These are phyloP conservation scores for Emydocephalus ijimae DNA, from an alignment of 2,113 vertebrate genomes.

Conservation along the genomic window DNA sequence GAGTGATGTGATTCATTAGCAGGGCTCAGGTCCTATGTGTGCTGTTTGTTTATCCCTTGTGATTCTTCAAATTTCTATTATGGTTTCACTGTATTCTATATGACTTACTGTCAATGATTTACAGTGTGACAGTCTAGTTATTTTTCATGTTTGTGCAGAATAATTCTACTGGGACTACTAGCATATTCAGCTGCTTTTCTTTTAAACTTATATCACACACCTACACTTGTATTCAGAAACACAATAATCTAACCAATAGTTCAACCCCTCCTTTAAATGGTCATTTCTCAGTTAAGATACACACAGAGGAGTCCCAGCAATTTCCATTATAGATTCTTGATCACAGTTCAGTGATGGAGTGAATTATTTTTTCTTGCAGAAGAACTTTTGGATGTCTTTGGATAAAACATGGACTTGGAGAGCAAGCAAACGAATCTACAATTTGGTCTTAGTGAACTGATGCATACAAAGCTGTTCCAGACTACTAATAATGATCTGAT, in stretches of 20 bases:
- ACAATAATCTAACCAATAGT: background rate
- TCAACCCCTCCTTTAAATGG: too few species aligned
- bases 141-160: background rate
- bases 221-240: too few species aligned
- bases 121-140: constrained; percentile 13
- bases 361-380: background rate
- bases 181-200: background rate
- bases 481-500: background rate
- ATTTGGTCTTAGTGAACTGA: background rate
- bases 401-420: background rate
- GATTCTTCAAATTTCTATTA: background rate
- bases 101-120: constrained; percentile 26
- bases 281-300: background rate
- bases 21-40: background rate
- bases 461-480: background rate
- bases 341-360: background rate
- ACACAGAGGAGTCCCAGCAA: too few species aligned
- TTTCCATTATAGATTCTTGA: too few species aligned
- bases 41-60: constrained; percentile 29
- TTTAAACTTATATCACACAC: background rate
- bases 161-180: background rate
- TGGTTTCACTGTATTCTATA: background rate
- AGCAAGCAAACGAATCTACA: background rate
- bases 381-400: too few species aligned
- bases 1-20: constrained; percentile 43